Evolutionary conservation across 37 sponge, comb jelly and placozoan genomes (phyloP), one percentile per base, ranked within the genome.

Genomic region (Beroe ovata): DNA sequence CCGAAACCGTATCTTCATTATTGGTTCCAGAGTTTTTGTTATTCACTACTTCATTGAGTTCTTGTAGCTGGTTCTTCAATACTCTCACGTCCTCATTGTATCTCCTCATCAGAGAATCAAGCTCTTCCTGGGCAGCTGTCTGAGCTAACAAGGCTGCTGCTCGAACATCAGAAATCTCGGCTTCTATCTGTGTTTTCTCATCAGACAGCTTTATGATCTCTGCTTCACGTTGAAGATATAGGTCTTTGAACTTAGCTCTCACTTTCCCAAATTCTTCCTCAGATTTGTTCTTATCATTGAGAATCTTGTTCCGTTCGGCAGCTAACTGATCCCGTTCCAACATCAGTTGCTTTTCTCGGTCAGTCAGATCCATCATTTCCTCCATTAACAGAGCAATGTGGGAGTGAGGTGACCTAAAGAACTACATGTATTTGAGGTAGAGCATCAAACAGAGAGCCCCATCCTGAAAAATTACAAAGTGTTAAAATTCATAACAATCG

Each of bases 301-400:
- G 47, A 41, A 77, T 39, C 28, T 77, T 77, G 36, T 77, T 30
- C 23, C 41, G 39, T 3, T 77, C 84, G 1, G 84, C 84, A n/a
- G 84, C 42, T 21, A 77, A 23, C 47, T 77, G 84, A 26, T 77
- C 84, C 25, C 84, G 41, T 35, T 77, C 84, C 4, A 39, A 77
- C 42, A 77, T 77, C 1, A 77, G 28, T 35, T 77, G 84, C 33
- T 77, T 77, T 23, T 77, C 84, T 8, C 84, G 42, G 84, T 77
- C 84, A 25, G 84, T 77, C 28, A 77, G 54, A 40, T 77, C 84
- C 84, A 77, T 77, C 84, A 77, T 34, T 21, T 77, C 84, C 84
- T 77, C 84, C 54, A 77, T 42, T 21, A 40, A 77, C 26, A 77
- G 54, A 6, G 54, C 11, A 6, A 47, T 11, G 11, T 11, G 54